A percentile compares a stretch with the other conserved stretches of the same genome.
Conservation (phyloP, 2,888 invertebrate species). For the Aporophyla nigra region DNA sequence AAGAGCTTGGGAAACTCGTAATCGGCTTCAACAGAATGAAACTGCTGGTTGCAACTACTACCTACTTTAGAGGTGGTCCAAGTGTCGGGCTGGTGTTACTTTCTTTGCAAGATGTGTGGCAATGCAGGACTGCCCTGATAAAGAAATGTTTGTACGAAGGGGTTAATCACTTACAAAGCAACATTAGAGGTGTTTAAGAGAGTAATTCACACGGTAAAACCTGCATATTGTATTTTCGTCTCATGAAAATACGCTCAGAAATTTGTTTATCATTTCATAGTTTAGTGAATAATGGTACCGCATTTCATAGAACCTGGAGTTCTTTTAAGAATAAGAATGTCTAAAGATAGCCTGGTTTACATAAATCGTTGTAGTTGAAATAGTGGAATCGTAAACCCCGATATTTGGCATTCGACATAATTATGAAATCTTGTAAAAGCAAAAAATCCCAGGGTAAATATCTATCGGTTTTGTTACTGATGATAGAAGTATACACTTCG, state of each 20-base stretch:
- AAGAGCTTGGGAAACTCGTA: slow-evolving; percentile 70
- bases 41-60: slow-evolving; percentile 74
- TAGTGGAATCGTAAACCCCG: slow-evolving; percentile 21
- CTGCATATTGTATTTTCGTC: slow-evolving; percentile 19
- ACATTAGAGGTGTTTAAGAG: neutral
- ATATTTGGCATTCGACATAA: slow-evolving; percentile 8
- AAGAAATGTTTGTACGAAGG: neutral
- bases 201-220: neutral
- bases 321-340: neutral
- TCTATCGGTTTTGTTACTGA: too few relatives aligned
- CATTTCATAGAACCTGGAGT: neutral
- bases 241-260: too few relatives aligned
- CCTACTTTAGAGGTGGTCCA: slow-evolving; percentile 59
- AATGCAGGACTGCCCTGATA: neutral
- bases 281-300: too few relatives aligned
- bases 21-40: slow-evolving; percentile 77
- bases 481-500: too few relatives aligned
- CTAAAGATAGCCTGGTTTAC: neutral
- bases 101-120: neutral
- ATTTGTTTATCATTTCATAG: too few relatives aligned
- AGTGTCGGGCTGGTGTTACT: slow-evolving; percentile 37
- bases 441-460: slow-evolving; percentile 8
- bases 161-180: neutral
- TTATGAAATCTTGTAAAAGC: slow-evolving; percentile 4
- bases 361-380: slow-evolving; percentile 16